A percentile compares a stretch with the other conserved stretches of the same genome.
Conservation (phyloP, 2,888 invertebrate species). For the Polylopha cassiicola region DNA sequence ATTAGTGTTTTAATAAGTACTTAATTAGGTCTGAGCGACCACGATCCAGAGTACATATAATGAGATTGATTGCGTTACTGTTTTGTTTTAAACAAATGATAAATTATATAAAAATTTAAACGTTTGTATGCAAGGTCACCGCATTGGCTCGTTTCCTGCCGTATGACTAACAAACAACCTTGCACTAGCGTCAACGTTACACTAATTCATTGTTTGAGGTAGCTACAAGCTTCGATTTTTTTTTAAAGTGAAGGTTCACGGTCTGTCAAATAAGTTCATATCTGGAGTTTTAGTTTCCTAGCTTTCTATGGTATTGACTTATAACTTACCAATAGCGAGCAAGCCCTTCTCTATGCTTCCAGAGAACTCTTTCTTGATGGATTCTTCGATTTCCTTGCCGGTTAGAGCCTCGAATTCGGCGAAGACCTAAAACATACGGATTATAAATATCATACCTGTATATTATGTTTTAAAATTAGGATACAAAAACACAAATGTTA, state of each 20-base stretch:
- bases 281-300: too few relatives aligned
- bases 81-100: constrained; percentile 1
- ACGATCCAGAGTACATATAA: too few relatives aligned
- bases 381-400: constrained; percentile 89
- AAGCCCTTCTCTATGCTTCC: constrained; percentile 91
- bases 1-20: too few relatives aligned
- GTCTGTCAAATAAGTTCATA: not conserved
- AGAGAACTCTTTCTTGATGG: constrained; percentile 92
- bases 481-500: too few relatives aligned
- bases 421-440: too few relatives aligned
- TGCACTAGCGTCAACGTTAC: constrained; percentile 16
- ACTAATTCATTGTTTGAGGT: constrained; percentile 1
- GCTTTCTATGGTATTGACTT: not conserved
- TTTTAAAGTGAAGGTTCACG: not conserved
- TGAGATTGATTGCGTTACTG: too few relatives aligned
- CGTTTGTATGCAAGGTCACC: constrained; percentile 39
- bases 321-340: constrained; percentile 87
- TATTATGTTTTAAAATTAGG: too few relatives aligned
- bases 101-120: constrained; percentile 36
- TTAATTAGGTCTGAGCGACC: constrained; percentile 1
- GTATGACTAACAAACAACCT: constrained; percentile 24
- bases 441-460: too few relatives aligned
- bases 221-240: constrained; percentile 2
- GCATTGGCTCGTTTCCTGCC: constrained; percentile 34
- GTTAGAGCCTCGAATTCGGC: constrained; percentile 89